Conservation (phyloP, 2,113 vertebrate species). For the Dipodomys spectabilis region DNA sequence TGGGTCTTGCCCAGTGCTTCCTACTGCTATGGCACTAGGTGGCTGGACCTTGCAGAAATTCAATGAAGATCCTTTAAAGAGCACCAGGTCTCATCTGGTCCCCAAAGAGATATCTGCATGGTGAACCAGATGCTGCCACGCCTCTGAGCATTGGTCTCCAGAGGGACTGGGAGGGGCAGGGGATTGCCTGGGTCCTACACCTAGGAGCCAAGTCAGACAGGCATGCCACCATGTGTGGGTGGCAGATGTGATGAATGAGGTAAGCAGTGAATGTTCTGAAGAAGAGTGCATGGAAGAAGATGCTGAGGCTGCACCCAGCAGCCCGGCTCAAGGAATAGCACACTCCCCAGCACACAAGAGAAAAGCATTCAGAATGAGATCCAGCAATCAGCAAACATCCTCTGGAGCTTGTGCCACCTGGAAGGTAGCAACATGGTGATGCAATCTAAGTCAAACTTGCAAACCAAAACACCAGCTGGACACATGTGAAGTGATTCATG, state of each 20-base stretch:
- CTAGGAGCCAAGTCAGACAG: neutral
- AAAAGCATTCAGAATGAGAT: neutral
- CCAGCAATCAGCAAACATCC: no score
- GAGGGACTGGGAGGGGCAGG: no score
- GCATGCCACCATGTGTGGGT: no score
- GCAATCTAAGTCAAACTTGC: neutral
- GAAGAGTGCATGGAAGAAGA: neutral
- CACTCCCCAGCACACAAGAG: neutral
- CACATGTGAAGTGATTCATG: no score
- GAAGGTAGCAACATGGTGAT: neutral
- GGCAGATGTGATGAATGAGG: neutral
- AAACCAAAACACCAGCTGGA: neutral
- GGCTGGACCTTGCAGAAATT: neutral
- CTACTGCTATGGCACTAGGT: neutral
- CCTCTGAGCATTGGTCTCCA: neutral
- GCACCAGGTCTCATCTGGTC: neutral
- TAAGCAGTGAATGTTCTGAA: neutral
- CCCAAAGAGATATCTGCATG: neutral
- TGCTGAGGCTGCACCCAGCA: neutral
- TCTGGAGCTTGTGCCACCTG: rapidly evolving
- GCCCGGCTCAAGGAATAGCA: neutral
- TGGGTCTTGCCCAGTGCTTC: neutral
- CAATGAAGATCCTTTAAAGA: neutral
- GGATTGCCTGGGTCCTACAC: neutral
- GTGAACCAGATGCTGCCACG: neutral